Evolutionary conservation across 2,113 vertebrate genomes (phyloP).

Genomic region (Microcebus lehilahytsara): DNA sequence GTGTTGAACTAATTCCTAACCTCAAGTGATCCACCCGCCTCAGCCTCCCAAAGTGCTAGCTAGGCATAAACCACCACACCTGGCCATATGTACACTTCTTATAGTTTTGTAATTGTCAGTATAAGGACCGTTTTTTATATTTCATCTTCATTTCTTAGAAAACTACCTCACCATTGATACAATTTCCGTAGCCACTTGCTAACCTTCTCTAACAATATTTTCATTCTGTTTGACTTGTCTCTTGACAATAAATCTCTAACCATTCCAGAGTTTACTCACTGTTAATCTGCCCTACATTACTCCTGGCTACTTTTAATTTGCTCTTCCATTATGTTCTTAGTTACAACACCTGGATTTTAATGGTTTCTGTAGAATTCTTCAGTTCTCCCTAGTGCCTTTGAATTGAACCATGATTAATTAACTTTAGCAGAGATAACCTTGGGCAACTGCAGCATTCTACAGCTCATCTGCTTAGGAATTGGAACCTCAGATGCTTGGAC

Average conservation of each 20-base stretch:
- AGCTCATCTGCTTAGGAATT: background rate
- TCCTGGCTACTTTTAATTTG: slow-evolving; percentile 3
- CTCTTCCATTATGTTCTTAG: background rate
- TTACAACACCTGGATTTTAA: slow-evolving; percentile 8
- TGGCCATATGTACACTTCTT: background rate
- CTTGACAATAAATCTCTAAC: background rate
- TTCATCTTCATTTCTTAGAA: background rate
- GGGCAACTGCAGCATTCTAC: background rate
- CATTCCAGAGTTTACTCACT: background rate
- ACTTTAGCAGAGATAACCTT: background rate
- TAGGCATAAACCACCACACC: no score
- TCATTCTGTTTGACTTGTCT: background rate
- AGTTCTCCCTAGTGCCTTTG: background rate
- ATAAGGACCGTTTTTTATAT: slow-evolving; percentile 3
- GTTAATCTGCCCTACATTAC: background rate
- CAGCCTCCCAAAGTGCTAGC: no score
- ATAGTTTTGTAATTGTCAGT: background rate
- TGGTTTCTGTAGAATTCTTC: background rate
- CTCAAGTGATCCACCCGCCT: no score
- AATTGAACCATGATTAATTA: slow-evolving; percentile 11
- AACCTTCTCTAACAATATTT: background rate
- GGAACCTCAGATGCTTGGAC: background rate
- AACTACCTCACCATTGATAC: background rate
- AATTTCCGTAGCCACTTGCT: background rate
- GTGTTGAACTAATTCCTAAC: no score